Evolutionary conservation across 2,113 vertebrate species (phyloP).

Genomic region (Lophotis ruficrista): DNA sequence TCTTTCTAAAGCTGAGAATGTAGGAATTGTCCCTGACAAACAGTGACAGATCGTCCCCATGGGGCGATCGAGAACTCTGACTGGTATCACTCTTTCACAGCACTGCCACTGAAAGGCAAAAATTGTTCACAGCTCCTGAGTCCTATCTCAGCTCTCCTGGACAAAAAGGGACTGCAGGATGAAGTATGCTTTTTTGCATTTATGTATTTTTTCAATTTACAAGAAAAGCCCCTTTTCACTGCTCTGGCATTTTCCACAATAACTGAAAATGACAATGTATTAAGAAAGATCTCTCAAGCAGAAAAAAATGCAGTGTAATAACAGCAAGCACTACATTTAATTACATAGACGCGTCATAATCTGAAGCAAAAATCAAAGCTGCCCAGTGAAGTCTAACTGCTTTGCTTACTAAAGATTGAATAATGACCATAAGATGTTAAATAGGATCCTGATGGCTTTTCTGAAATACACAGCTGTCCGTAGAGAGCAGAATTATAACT

Average conservation of each 20-base stretch:
- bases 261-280: neutral
- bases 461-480: neutral
- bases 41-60: neutral
- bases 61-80: neutral
- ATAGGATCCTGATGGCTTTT: neutral
- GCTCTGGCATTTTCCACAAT: neutral
- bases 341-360: neutral
- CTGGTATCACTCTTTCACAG: neutral
- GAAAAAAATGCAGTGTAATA: neutral
- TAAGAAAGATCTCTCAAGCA: neutral
- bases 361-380: constrained; percentile 32
- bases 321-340: neutral
- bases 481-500: neutral
- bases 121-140: neutral
- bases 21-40: constrained; percentile 1
- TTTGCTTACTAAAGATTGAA: neutral
- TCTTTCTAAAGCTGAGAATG: neutral
- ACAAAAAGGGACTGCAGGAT: neutral
- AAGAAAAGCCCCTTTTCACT: neutral
- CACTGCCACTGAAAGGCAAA: neutral
- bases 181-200: neutral
- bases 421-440: neutral
- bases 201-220: neutral
- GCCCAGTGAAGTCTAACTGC: neutral
- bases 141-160: neutral